A percentile compares a stretch with the other conserved stretches of the same genome.
Conservation (phyloP, 2,113 vertebrate species). For the Asarcornis scutulata region DNA sequence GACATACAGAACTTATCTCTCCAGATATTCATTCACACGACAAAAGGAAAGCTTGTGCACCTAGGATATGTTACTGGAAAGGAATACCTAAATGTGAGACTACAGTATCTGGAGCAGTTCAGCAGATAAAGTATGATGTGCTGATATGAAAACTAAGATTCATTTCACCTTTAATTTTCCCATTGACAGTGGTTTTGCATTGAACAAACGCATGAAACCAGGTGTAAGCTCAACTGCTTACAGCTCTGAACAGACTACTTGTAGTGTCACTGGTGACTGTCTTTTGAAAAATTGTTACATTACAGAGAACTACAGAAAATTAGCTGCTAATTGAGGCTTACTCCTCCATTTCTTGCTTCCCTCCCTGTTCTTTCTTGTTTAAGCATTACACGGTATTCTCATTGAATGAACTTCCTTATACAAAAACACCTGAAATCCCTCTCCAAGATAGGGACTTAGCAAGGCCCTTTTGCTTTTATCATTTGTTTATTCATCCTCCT, state of each 20-base stretch:
- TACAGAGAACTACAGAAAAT: background rate
- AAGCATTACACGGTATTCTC: background rate
- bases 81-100: background rate
- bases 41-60: background rate
- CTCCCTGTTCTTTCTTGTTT: background rate
- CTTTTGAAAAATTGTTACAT: background rate
- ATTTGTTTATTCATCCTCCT: background rate
- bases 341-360: background rate
- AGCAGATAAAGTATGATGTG: background rate
- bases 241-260: background rate
- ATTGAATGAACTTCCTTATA: background rate
- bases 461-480: background rate
- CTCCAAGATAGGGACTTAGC: background rate
- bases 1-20: background rate
- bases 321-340: background rate
- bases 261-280: background rate
- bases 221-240: background rate
- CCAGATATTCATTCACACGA: background rate
- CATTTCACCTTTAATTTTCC: background rate
- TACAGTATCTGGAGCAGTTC: background rate
- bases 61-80: background rate
- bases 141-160: background rate
- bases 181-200: background rate
- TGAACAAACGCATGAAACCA: background rate
- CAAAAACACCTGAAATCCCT: background rate